Evolutionary conservation across 2,888 invertebrate genomes (phyloP).

Genomic region (Julus scandinavius): DNA sequence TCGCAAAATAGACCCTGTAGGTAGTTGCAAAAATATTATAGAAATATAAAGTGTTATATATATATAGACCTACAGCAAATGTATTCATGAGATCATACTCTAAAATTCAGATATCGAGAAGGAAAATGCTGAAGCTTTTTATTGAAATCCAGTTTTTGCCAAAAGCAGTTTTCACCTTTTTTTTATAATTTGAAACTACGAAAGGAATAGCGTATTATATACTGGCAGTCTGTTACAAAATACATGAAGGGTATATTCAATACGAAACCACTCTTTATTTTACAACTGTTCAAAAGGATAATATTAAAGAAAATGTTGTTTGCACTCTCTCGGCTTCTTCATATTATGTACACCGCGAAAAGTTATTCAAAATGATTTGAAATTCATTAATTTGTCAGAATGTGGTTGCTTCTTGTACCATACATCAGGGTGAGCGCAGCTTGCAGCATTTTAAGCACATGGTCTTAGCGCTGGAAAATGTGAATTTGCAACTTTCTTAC

Average conservation of each 20-base stretch:
- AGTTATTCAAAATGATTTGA: not conserved
- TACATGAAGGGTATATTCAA: not conserved
- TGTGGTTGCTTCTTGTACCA: not conserved
- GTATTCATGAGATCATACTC: not conserved
- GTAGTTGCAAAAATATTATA: not conserved
- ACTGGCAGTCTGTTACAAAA: not conserved
- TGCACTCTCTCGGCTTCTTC: not conserved
- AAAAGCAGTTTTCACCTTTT: not conserved
- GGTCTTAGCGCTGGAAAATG: not conserved
- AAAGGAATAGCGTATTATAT: not conserved
- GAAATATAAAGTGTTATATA: not conserved
- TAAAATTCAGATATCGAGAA: not conserved
- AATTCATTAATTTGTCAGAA: constrained; percentile 21
- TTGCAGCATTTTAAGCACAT: not conserved
- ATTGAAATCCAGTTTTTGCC: not conserved
- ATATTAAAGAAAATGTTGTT: not conserved
- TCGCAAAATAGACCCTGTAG: not conserved
- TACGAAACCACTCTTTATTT: not conserved
- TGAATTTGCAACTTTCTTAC: constrained; percentile 1
- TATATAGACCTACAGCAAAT: not conserved
- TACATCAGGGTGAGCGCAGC: not conserved
- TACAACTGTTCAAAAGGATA: not conserved
- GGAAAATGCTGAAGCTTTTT: not conserved
- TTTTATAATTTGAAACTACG: not conserved
- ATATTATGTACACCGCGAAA: not conserved